Percentiles rank a stretch among this genome's conserved stretches.
phyloP scores from a whole-genome alignment of 1,140 invertebrate species.

The Reticulitermes speratus region DNA sequence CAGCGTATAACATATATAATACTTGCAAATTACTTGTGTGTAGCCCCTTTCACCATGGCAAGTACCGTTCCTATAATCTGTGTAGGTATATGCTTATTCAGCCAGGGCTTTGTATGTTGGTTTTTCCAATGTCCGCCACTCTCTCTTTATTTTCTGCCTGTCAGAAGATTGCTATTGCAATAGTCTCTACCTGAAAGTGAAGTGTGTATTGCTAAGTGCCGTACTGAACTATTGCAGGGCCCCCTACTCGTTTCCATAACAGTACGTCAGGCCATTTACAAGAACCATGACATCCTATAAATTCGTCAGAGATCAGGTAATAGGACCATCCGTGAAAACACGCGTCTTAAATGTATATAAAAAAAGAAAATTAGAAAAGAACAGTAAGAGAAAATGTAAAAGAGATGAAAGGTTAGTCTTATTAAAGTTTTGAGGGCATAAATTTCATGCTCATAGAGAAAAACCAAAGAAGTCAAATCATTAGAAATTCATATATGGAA shows the following conservation, averaged over 20 bases:
- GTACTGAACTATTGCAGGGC: neutral
- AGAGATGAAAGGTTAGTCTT: conserved; percentile 3
- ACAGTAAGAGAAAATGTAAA: neutral
- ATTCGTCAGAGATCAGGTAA: conserved; percentile 22
- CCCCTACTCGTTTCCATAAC: neutral
- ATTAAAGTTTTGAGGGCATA: conserved; percentile 25
- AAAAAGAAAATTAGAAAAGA: neutral
- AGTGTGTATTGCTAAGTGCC: neutral
- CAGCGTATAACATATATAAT: too few species aligned
- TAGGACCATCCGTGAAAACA: neutral
- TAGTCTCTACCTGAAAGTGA: neutral
- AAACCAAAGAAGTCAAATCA: conserved; percentile 31
- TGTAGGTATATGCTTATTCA: neutral
- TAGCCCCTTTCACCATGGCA: too few species aligned
- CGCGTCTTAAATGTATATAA: neutral
- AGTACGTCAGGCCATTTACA: neutral
- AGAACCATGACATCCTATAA: conserved; percentile 26
- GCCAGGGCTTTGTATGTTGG: neutral
- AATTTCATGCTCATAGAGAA: conserved; percentile 30
- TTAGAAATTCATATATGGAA: conserved; percentile 32
- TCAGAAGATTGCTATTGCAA: neutral
- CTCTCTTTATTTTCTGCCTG: neutral
- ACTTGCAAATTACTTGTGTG: too few species aligned
- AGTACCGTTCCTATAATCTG: too few species aligned
- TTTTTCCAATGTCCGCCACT: neutral